These are phyloP conservation scores for Pseudococcus viburni DNA, from an alignment of 2,888 invertebrate genomes.

Conservation along the genomic window DNA sequence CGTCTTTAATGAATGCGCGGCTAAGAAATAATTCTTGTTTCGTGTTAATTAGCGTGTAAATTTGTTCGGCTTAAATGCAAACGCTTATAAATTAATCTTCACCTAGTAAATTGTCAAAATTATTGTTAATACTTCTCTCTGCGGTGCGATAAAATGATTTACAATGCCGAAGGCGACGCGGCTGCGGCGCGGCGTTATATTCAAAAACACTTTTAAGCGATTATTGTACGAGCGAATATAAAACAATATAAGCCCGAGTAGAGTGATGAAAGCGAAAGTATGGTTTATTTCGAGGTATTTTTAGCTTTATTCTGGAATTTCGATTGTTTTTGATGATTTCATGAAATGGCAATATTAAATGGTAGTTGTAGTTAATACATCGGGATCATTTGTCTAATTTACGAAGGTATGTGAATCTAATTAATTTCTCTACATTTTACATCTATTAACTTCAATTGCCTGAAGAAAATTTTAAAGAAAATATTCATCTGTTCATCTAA, in stretches of 20 bases:
- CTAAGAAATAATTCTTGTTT: conserved; percentile 31
- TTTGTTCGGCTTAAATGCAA: conserved; percentile 28
- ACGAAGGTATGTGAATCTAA: too few relatives aligned
- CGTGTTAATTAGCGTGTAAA: conserved; percentile 39
- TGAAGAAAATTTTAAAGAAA: too few relatives aligned
- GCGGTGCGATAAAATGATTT: neutral
- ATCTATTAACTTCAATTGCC: too few relatives aligned
- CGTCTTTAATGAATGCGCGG: neutral
- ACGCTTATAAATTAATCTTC: conserved; percentile 12
- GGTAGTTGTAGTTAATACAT: too few relatives aligned
- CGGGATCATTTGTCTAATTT: too few relatives aligned
- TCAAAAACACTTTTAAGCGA: neutral
- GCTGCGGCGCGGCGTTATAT: neutral
- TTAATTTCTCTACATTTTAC: too few relatives aligned
- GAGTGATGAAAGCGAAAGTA: neutral
- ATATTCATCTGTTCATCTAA: too few relatives aligned
- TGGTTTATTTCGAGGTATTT: neutral
- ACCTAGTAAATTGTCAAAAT: conserved; percentile 13
- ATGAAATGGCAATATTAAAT: neutral
- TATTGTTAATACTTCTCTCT: conserved; percentile 24
- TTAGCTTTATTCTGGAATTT: neutral
- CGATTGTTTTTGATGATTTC: neutral
- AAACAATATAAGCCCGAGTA: neutral
- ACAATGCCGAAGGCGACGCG: neutral
- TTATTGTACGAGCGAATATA: neutral